These are phyloP conservation scores for Suillia variegata DNA, from an alignment of 2,888 invertebrate species.

Conservation along the genomic window DNA sequence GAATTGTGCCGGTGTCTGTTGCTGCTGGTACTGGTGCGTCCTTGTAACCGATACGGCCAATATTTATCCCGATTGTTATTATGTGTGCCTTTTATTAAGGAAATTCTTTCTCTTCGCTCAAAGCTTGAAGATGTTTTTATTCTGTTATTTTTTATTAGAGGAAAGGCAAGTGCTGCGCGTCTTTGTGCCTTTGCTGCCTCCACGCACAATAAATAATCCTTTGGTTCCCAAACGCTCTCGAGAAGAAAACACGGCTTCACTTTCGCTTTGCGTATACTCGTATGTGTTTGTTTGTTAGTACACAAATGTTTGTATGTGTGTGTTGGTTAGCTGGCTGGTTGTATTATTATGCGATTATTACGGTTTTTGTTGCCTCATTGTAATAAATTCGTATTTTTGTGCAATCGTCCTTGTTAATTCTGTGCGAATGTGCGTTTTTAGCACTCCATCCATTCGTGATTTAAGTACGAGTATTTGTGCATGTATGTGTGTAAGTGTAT, in stretches of 20 bases:
- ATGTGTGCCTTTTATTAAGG: background rate
- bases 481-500: background rate
- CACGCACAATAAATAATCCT: slow-evolving; percentile 1
- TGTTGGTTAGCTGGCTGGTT: no score
- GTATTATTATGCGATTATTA: slow-evolving; percentile 17
- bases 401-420: slow-evolving; percentile 5
- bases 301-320: no score
- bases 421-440: background rate
- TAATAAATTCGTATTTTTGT: slow-evolving; percentile 15
- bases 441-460: no score
- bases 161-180: background rate
- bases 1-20: background rate
- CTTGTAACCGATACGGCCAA: background rate
- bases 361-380: slow-evolving; percentile 15
- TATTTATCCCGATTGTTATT: no score
- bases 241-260: no score
- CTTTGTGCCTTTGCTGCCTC: background rate
- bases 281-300: no score
- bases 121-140: background rate
- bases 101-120: background rate
- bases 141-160: background rate
- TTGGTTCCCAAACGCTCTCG: background rate
- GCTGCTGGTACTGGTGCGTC: no score
- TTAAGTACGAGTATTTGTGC: no score
- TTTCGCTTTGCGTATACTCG: background rate